Evolutionary conservation across 2,113 vertebrate species (phyloP).

Genomic region (Polypterus senegalus): DNA sequence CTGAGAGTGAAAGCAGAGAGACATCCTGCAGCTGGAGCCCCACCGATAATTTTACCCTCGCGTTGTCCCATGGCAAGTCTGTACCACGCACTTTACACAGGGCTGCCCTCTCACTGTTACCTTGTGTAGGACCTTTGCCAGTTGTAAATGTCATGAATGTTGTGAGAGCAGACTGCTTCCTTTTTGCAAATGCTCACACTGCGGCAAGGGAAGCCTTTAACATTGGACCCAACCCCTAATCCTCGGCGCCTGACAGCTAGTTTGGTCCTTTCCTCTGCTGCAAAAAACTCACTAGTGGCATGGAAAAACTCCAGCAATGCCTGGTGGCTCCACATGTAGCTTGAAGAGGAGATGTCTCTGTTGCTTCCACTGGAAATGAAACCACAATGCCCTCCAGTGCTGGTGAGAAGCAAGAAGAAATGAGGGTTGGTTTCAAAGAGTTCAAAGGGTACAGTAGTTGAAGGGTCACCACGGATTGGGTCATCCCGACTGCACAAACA

Average conservation of each 20-base stretch:
- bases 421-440: slow-evolving; percentile 67
- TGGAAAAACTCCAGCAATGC: slow-evolving; percentile 60
- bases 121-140: slow-evolving; percentile 68
- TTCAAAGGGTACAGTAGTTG: slow-evolving; percentile 48
- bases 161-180: slow-evolving; percentile 53
- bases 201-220: slow-evolving; percentile 42
- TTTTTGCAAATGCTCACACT: slow-evolving; percentile 53
- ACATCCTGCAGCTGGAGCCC: too few relatives aligned
- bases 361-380: slow-evolving; percentile 34
- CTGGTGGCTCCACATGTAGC: slow-evolving; percentile 50
- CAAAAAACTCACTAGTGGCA: slow-evolving; percentile 59
- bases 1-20: too few relatives aligned
- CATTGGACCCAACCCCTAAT: slow-evolving; percentile 28
- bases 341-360: slow-evolving; percentile 9
- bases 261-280: slow-evolving; percentile 52
- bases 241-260: slow-evolving; percentile 39
- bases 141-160: slow-evolving; percentile 58
- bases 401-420: slow-evolving; percentile 59
- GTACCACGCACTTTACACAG: too few relatives aligned
- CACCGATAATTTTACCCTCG: too few relatives aligned
- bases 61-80: too few relatives aligned
- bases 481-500: slow-evolving; percentile 55
- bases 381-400: slow-evolving; percentile 53
- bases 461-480: slow-evolving; percentile 47
- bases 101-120: slow-evolving; percentile 25